Percentiles rank a stretch among this genome's conserved stretches.
Conservation (phyloP, 2,888 invertebrate species). For the Lycocerus yunnanus region DNA sequence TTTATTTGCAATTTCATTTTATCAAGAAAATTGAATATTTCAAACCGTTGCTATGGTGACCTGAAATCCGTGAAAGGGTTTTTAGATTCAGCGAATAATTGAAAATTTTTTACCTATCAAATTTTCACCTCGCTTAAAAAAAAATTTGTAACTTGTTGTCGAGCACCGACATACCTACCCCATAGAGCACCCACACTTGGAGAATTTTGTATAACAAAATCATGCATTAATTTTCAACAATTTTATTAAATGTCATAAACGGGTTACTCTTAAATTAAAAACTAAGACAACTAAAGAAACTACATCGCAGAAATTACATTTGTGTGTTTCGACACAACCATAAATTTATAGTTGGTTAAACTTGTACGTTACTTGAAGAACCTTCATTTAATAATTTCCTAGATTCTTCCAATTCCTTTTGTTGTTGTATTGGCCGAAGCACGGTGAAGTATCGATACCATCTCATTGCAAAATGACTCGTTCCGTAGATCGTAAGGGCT, state of each 20-base stretch:
- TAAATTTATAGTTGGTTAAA: not conserved
- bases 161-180: not conserved
- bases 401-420: slow-evolving; percentile 52
- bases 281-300: not conserved
- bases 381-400: slow-evolving; percentile 58
- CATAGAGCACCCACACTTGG: not conserved
- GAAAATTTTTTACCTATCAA: too few relatives aligned
- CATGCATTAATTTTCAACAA: not conserved
- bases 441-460: slow-evolving; percentile 59
- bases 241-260: not conserved
- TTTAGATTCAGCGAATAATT: too few relatives aligned
- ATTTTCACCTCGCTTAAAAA: not conserved
- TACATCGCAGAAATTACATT: not conserved
- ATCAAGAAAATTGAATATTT: too few relatives aligned
- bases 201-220: not conserved
- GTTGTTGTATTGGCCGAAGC: slow-evolving; percentile 53
- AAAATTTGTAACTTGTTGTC: not conserved
- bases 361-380: slow-evolving; percentile 46
- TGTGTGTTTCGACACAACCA: not conserved
- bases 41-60: too few relatives aligned
- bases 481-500: slow-evolving; percentile 60
- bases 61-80: too few relatives aligned
- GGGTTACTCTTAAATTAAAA: not conserved
- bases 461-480: slow-evolving; percentile 55
- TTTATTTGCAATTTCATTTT: too few relatives aligned